phyloP scores from a whole-genome alignment of 1,140 invertebrate genomes.

The Bombus pascuorum region DNA sequence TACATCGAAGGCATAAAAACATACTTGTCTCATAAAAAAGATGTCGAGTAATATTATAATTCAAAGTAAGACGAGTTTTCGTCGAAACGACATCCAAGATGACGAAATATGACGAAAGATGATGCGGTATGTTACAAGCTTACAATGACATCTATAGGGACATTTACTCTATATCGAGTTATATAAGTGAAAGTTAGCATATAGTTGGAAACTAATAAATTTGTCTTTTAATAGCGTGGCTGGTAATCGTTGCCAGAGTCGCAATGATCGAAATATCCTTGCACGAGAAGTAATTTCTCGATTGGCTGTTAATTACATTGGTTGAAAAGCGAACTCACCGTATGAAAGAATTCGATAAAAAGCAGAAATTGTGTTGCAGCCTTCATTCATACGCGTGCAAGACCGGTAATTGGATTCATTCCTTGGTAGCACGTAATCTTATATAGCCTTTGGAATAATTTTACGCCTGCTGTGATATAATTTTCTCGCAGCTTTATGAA shows the following conservation, averaged over 20 bases:
- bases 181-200: neutral
- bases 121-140: too few relatives aligned
- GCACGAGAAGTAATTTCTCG: neutral
- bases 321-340: neutral
- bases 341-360: neutral
- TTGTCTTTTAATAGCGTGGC: neutral
- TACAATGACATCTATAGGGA: too few relatives aligned
- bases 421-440: slow-evolving; percentile 20
- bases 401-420: slow-evolving; percentile 41
- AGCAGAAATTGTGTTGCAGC: neutral
- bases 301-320: slow-evolving; percentile 15
- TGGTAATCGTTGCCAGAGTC: neutral
- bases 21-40: too few relatives aligned
- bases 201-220: neutral
- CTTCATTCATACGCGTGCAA: slow-evolving; percentile 2
- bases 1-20: too few relatives aligned
- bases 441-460: neutral
- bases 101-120: too few relatives aligned
- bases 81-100: too few relatives aligned
- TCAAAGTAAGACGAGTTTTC: too few relatives aligned
- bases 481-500: neutral
- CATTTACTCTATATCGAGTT: neutral
- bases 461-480: slow-evolving; percentile 12
- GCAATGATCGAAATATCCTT: neutral
- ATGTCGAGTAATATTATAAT: too few relatives aligned